Base-by-base conservation (phyloP, 2,888 invertebrate genomes). In the Epicampocera succincta region DNA sequence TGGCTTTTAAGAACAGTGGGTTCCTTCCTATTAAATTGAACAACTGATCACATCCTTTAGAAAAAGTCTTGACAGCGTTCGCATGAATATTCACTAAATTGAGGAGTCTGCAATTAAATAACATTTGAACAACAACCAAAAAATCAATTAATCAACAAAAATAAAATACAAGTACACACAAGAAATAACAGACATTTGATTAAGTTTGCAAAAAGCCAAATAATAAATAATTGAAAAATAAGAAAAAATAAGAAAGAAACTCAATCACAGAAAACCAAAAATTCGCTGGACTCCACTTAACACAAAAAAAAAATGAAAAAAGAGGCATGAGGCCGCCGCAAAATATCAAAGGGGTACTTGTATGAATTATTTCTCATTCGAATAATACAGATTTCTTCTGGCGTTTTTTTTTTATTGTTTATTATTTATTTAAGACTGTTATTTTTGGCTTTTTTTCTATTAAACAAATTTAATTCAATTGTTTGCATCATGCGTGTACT, bases 401-500 rank as follows among this genome's bases (percentile, higher is more conserved):
- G n/a, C n/a, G n/a, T 46, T 54, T 1, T 60, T 19, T n/a, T 42
- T 54, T 42, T 42, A 15, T 15, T 25, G n/a, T n/a, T n/a, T n/a
- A n/a, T n/a, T n/a, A n/a, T 72, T 48, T 48, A 19, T 19, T 65
- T 46, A 15, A 33, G 33, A 33, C 13, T 54, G 44, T n/a, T 25
- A 11, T 29, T 66, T 9, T 40, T 21, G n/a, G 17, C 46, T 15
- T 38, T 29, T 68, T 71, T 66, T 42, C 13, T 46, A 42, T 48
- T 74, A 65, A 78, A 74, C 25, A 75, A 68, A 65, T 78, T 82
- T 82, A 82, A 82, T 75, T 82, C 82, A 78, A 82, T 82, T 82
- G 82, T 78, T 82, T 82, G 71, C 82, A 74, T 66, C 78, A 82
- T 82, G 82, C 82, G 82, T 82, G 82, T 82, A 82, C 82, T 82